Evolutionary conservation across 2,888 invertebrate species (phyloP), one percentile per base, ranked within the genome.

Genomic region (Bombylius major): DNA sequence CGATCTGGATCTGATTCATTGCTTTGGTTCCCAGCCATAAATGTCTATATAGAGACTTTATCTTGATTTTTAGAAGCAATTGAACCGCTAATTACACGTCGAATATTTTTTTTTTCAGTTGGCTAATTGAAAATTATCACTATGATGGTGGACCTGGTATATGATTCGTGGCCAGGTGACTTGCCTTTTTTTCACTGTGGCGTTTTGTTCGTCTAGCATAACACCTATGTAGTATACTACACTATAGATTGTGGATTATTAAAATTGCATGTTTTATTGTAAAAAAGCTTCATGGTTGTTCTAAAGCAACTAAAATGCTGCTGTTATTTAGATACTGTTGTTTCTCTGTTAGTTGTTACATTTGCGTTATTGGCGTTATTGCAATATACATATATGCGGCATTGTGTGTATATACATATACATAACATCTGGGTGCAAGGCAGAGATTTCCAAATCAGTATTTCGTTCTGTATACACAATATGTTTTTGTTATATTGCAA

Each of bases 121-220:
- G 45, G 47, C 50, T 57, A 57, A 57, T 57, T 57, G 57, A 57
- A 54, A 57, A 57, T 54, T 57, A 57, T 57, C 52, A 54, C 54
- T 33, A 52, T 51, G 33, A 44, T 36, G 31, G 7, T 32, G 49
- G 33, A 32, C 46, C 48, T 33, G 12, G 47, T 56, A n/a, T 47
- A 13, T 11, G 9, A 47, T 47, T 33, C 13, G 6, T 45, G 53
- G 7, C 12, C 56, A 34, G 49, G 13, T 42, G 45, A 36, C 56
- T 53, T 50, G 50, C 56, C 53, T 53, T 56, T 50, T 50, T 31
- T 53, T 56, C 56, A 23, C 23, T 23, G 23, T 23, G 23, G 23
- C 23, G 23, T 23, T 23, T 23, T 53, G 50, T 36, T 47, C 45
- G 50, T 55, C 55, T 55, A 50, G 42, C 46, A 47, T 11, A 42